Conservation (phyloP, 1,140 invertebrate genomes). For the Cepaea nemoralis region DNA sequence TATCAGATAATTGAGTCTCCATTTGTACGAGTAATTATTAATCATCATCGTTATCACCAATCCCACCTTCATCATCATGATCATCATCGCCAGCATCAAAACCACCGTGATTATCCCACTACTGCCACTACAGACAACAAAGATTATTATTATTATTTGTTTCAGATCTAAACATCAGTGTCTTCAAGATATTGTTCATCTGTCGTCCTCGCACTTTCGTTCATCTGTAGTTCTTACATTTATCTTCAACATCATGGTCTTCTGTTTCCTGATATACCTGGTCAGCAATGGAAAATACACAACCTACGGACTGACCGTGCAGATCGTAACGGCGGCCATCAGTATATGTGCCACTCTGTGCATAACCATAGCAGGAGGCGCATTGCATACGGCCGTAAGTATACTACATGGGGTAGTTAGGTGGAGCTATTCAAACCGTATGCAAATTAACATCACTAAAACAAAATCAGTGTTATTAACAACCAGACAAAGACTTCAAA, state of each 20-base stretch:
- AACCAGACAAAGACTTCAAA: too few relatives aligned
- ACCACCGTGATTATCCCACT: too few relatives aligned
- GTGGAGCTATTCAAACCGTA: too few relatives aligned
- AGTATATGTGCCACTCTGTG: neutral
- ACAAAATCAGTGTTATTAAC: too few relatives aligned
- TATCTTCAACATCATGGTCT: neutral
- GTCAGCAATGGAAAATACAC: neutral
- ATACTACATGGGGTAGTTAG: too few relatives aligned
- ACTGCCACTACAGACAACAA: too few relatives aligned
- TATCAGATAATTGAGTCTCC: neutral
- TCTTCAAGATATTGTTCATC: neutral
- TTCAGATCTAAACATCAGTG: neutral
- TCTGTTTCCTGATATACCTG: conserved; percentile 2
- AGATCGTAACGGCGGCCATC: neutral
- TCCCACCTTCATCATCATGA: too few relatives aligned
- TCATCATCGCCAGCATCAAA: too few relatives aligned
- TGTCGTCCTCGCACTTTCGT: neutral
- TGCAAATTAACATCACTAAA: too few relatives aligned
- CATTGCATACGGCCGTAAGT: conserved; percentile 1
- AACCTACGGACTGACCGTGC: neutral
- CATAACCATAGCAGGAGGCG: neutral
- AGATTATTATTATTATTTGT: neutral
- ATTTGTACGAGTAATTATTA: too few relatives aligned
- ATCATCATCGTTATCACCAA: too few relatives aligned
- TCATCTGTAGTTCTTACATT: neutral